Evolutionary conservation across 2,797 vertebrate species (phyloP).

Genomic region (Eutrigla gurnardus): DNA sequence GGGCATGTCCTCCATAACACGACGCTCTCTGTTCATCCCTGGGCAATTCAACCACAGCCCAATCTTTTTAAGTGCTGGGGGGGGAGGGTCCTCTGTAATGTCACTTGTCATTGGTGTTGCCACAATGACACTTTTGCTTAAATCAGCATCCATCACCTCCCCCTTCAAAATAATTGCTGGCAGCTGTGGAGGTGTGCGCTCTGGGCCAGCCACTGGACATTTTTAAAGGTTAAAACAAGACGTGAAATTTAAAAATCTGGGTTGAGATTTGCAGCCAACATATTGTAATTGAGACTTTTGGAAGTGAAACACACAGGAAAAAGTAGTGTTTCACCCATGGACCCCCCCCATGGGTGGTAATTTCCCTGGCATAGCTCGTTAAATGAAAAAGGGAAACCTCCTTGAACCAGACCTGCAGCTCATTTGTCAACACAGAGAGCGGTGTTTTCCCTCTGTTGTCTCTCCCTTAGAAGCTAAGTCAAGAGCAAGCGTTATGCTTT

Average conservation of each 20-base stretch:
- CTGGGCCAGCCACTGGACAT: background rate
- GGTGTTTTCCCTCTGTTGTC: constrained; percentile 41
- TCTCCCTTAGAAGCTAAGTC: constrained; percentile 37
- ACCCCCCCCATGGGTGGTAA: constrained; percentile 6
- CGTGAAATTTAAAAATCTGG: constrained; percentile 19
- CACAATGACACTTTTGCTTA: constrained; percentile 72
- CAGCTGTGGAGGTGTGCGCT: constrained; percentile 12
- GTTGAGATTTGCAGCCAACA: background rate
- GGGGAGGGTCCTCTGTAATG: constrained; percentile 54
- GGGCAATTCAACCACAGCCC: constrained; percentile 47
- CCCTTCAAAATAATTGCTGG: constrained; percentile 21
- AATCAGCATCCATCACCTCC: constrained; percentile 62
- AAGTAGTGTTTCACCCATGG: background rate
- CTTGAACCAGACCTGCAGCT: constrained; percentile 56
- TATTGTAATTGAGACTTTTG: constrained; percentile 15
- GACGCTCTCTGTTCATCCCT: constrained; percentile 48
- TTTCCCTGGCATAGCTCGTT: constrained; percentile 43
- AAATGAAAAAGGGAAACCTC: constrained; percentile 41
- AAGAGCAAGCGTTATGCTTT: constrained; percentile 36
- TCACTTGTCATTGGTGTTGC: constrained; percentile 79
- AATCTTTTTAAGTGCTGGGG: constrained; percentile 80
- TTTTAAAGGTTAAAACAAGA: constrained; percentile 38
- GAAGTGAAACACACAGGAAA: background rate
- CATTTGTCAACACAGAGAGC: constrained; percentile 66
- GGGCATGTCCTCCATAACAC: constrained; percentile 70